Conservation (phyloP, 2,113 vertebrate genomes). For the Columbina picui region DNA sequence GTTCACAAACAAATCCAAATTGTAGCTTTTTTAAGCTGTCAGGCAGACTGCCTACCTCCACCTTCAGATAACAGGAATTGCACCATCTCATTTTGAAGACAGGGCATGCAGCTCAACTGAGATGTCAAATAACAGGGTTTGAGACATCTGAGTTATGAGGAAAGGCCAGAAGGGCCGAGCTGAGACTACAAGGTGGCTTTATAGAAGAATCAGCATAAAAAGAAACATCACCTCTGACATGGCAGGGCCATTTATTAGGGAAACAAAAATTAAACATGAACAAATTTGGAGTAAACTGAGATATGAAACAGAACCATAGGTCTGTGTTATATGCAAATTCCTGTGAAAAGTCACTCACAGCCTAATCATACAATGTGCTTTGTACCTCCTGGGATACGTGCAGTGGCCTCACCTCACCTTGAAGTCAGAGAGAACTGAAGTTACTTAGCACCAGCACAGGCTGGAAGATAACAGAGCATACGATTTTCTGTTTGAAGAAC, state of each 20-base stretch:
- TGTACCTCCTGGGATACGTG: background rate
- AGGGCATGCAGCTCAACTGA: background rate
- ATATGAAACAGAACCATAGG: background rate
- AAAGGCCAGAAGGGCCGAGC: slow-evolving; percentile 6
- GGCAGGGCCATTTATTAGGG: background rate
- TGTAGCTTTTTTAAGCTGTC: slow-evolving; percentile 17
- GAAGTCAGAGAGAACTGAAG: background rate
- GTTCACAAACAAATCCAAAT: slow-evolving; percentile 20
- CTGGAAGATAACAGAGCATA: background rate
- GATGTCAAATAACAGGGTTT: slow-evolving; percentile 16
- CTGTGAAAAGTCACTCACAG: background rate
- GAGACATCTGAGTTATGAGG: slow-evolving; percentile 35
- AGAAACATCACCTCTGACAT: slow-evolving; percentile 15
- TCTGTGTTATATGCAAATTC: background rate
- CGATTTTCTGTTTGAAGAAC: background rate
- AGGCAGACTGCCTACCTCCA: slow-evolving; percentile 13
- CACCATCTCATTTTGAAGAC: slow-evolving; percentile 46
- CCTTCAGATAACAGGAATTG: slow-evolving; percentile 50
- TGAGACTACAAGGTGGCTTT: background rate
- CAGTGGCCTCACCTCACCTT: slow-evolving; percentile 20
- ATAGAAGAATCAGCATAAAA: background rate
- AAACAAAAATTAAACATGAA: background rate
- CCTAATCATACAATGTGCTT: background rate
- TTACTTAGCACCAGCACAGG: background rate
- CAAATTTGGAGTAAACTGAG: background rate